Base-by-base conservation (phyloP, 2,797 vertebrate species). In the Molossus alvarezi region DNA sequence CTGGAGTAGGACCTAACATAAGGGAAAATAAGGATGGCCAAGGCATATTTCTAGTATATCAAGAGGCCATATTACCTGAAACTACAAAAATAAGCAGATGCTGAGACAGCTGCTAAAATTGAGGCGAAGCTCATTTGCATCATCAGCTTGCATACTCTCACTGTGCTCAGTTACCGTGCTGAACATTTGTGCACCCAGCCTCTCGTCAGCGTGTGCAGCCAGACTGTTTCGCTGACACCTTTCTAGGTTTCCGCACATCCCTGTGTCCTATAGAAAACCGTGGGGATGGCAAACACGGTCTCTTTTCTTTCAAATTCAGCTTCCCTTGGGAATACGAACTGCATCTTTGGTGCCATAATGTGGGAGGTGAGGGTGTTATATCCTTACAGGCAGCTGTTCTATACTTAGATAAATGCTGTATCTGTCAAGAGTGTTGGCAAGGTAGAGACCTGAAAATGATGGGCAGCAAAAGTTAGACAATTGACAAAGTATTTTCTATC, bases 61-160 rank as follows among this genome's bases (percentile, higher is more conserved):
- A 57, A 91, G 89, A 64, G 58, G 18, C 55, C 62, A 23, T 90
- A 60, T 90, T 95, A 92, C 91, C 86, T 95, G 86, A 75, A 96
- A 88, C 23, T 27, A 20, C 67, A 75, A 37, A 90, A 91, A 88
- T 77, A 88, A 73, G 57, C 83, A 23, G 25, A 62, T 67, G 45
- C 88, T 62, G 79, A 94, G 92, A 77, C 75, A 95, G 82, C 85
- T 92, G 91, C 77, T 94, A 1, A 62, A 77, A 92, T n/a, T 72
- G 81, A 98, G 97, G 88, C 9, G 33, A 76, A 90, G 27, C 87
- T 80, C 91, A 84, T 97, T 96, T 97, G 72, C 81, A 91, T 97
- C 96, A 94, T 96, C 95, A 94, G 53, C 62, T 97, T 79, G 92
- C 18, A 14, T 60, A 55, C 79, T 80, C 79, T 90, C 67, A 97